Evolutionary conservation across 2,797 vertebrate species (phyloP), one percentile per base, ranked within the genome.

Genomic region (Rhodeus uyekii): DNA sequence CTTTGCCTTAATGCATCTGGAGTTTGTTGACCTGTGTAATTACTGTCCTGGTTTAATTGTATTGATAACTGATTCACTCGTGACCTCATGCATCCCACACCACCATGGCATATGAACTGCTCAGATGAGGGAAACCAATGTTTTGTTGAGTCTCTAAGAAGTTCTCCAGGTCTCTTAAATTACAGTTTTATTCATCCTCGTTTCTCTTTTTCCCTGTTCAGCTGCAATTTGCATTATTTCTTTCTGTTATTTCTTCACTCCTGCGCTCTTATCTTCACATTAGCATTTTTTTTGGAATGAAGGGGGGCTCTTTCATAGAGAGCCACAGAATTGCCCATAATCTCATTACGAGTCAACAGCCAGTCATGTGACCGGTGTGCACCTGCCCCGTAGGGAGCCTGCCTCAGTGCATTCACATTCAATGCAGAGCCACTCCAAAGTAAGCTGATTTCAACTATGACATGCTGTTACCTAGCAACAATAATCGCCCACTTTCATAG

Each of bases 381-480:
- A 64, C 65, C 50, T 71, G 72, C 65, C 74, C 77, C 46, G 0
- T 61, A 63, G 81, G 55, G 29, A 76, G 50, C 39, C 69, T n/a
- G 14, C 38, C 68, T 61, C 73, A 39, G 53, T 16, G 18, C 67
- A 76, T 87, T 84, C 67, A 67, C 72, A 81, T 80, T 87, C 60
- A 87, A 73, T 83, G 71, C 65, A 64, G 68, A 78, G 58, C 64
- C 76, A 50, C 76, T 80, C 76, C 84, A 84, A 78, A 84, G 68
- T 63, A 68, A 76, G 80, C 85, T 73, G 53, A 39, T 64, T 82
- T 86, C 69, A 86, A 84, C 80, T 88, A 68, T 88, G 79, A 86
- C 82, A 84, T 84, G 16, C 85, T 76, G 87, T 90, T 86, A 73
- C 88, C 86, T 90, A 89, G 89, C 89, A 89, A 89, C 87, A 85